Conservation (phyloP, 2,888 invertebrate genomes). For the Macroteleia sp. region DNA sequence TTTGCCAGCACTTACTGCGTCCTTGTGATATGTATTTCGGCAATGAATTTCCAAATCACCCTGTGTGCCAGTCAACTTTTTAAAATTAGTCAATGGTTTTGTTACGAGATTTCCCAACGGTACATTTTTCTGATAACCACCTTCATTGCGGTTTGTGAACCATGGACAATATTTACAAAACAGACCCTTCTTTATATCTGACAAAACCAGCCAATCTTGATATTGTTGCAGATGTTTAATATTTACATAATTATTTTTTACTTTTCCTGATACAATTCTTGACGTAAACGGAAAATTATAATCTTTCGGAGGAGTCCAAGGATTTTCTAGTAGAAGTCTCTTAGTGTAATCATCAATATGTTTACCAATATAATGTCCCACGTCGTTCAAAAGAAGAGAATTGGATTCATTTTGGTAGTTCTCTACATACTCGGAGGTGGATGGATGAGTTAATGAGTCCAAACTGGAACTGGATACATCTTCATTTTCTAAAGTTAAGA, state of each 20-base stretch:
- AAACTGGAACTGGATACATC: too few relatives aligned
- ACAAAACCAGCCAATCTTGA: slow-evolving; percentile 17
- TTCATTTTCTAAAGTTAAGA: too few relatives aligned
- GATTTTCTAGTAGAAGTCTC: not conserved
- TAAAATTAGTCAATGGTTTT: not conserved
- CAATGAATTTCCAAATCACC: not conserved
- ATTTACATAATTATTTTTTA: slow-evolving; percentile 1
- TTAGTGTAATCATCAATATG: not conserved
- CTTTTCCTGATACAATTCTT: not conserved
- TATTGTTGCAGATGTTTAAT: slow-evolving; percentile 3
- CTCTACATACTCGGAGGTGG: too few relatives aligned
- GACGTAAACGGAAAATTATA: slow-evolving; percentile 4
- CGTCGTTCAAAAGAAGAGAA: too few relatives aligned
- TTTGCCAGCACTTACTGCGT: slow-evolving; percentile 9
- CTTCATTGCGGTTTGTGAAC: not conserved
- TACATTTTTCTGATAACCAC: not conserved
- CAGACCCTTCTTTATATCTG: not conserved
- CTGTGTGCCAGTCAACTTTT: not conserved
- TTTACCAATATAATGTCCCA: not conserved
- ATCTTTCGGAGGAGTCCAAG: slow-evolving; percentile 1
- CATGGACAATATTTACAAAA: slow-evolving; percentile 16
- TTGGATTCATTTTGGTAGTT: too few relatives aligned
- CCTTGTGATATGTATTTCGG: slow-evolving; percentile 9
- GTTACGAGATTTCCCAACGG: not conserved
- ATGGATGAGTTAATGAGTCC: too few relatives aligned